phyloP scores from a whole-genome alignment of 1,140 invertebrate species.

The Ips nitidus region DNA sequence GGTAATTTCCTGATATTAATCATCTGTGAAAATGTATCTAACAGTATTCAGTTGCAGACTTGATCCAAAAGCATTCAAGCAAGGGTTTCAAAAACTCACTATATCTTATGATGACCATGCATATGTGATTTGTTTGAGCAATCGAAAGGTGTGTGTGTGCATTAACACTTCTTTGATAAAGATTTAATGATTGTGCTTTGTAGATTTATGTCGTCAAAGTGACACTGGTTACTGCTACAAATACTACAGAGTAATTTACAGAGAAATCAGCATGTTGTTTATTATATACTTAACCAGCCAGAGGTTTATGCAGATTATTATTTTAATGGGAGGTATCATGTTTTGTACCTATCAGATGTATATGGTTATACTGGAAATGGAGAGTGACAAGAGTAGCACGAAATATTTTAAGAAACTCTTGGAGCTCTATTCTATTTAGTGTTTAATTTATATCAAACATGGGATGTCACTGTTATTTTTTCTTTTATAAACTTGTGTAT shows the following conservation, averaged over 20 bases:
- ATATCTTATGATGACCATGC: conserved; percentile 30
- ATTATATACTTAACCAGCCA: conserved; percentile 31
- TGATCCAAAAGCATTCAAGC: conserved; percentile 18
- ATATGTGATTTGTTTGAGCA: conserved; percentile 32
- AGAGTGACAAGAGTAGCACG: background rate
- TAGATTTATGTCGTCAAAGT: conserved; percentile 25
- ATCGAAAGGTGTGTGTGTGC: conserved; percentile 27
- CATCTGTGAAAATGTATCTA: background rate
- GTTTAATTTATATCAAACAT: too few relatives aligned
- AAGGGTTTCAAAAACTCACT: conserved; percentile 25
- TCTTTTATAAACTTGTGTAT: too few relatives aligned
- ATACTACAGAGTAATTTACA: background rate
- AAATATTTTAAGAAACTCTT: too few relatives aligned
- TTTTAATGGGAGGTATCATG: conserved; percentile 20
- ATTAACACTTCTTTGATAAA: background rate
- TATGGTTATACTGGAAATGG: conserved; percentile 10
- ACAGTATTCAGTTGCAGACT: conserved; percentile 5
- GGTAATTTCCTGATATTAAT: conserved; percentile 1
- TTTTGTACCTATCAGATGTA: conserved; percentile 25
- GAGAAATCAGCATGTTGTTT: conserved; percentile 18
- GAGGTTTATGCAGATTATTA: conserved; percentile 27
- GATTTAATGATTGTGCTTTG: conserved; percentile 15
- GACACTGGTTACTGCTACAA: too few relatives aligned
- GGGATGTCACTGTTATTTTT: too few relatives aligned
- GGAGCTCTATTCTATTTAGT: too few relatives aligned